Base-by-base conservation (phyloP, 2,888 invertebrate genomes). In the Trachelus troglodyta region DNA sequence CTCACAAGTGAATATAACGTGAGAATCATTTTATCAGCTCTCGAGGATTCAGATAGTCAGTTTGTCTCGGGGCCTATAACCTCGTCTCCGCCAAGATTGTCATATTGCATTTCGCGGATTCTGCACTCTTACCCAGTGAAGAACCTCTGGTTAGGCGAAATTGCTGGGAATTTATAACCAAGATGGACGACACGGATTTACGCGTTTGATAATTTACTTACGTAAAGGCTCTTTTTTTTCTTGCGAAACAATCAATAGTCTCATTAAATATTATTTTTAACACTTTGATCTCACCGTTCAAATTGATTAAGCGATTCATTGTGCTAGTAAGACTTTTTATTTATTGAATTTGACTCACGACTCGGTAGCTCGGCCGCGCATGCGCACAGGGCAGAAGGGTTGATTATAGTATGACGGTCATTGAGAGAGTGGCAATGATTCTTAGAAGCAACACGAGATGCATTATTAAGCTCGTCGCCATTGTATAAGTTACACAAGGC, bases 51-150 rank as follows among this genome's bases (percentile, higher is more conserved):
- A 82, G 84, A 85, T 86, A 81, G 81, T 85, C 79, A 56, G 68
- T 23, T 56, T 73, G 73, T 69, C 34, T 23, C 56, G 76, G 84
- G 89, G 88, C 85, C 89, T 87, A 87, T 89, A 88, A 89, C 89
- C 89, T 83, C 84, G 79, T 34, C 79, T 79, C 76, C 78, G 83
- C 81, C 83, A 84, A 83, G 79, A 83, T 80, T 79, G 78, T 56
- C 83, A 84, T 87, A 86, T 90, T 87, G 80, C 75, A 87, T 90
- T 90, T 87, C 89, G 87, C 87, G 76, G 84, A 83, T 83, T 83
- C 74, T 81, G 89, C 88, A 87, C 82, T 85, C 81, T 73, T 82
- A 73, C 79, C 77, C 75, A 34, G 71, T 71, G 71, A 71, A 71
- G 69, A 80, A 69, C 77, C 77, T 80, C 77, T 77, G 73, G 23